Base-by-base conservation (phyloP, 2,888 invertebrate genomes). In the Cryptus armator region DNA sequence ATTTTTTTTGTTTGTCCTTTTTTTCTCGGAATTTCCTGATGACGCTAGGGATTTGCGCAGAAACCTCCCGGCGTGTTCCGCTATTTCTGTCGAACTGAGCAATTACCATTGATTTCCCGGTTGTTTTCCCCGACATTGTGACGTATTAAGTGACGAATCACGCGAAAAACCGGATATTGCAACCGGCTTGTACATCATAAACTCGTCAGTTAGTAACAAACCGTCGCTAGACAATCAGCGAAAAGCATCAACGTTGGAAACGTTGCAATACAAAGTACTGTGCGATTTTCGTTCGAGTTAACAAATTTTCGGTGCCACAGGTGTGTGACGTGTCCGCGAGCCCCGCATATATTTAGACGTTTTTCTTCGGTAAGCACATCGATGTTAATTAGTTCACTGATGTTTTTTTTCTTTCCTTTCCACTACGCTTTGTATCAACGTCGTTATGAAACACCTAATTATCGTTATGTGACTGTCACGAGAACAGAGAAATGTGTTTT, bases 111-210 rank as follows among this genome's bases (percentile, higher is more conserved):
- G 62, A 64, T 74, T 72, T 59, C 48, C 46, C 74, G 48, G 46
- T 19, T 64, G 44, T 19, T 64, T 71, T 75, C 48, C 16, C 32
- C 64, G 48, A 48, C 32, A 12, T 24, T 46, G 75, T 75, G 75
- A 75, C 74, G 74, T 62, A 48, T 62, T 62, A 16, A 48, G 70
- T 74, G 74, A 74, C 74, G 24, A 74, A 74, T 74, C 59, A 29
- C 19, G 19, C 12, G 24, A 16, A 56, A 56, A 56, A 56, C 56
- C 19, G 56, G 56, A 56, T 56, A 56, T 56, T 56, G 19, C 19
- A 56, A 12, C 56, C 12, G 56, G 46, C 56, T 56, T 7, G 3
- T 19, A 1, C 24, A 12, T 10, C 56, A 19, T 56, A 56, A 4
- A 48, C 19, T 56, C 56, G 56, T 19, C 19, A 56, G 56, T 56